These are phyloP conservation scores for Petrolisthes manimaculis DNA, from an alignment of 2,888 invertebrate species.

Conservation along the genomic window DNA sequence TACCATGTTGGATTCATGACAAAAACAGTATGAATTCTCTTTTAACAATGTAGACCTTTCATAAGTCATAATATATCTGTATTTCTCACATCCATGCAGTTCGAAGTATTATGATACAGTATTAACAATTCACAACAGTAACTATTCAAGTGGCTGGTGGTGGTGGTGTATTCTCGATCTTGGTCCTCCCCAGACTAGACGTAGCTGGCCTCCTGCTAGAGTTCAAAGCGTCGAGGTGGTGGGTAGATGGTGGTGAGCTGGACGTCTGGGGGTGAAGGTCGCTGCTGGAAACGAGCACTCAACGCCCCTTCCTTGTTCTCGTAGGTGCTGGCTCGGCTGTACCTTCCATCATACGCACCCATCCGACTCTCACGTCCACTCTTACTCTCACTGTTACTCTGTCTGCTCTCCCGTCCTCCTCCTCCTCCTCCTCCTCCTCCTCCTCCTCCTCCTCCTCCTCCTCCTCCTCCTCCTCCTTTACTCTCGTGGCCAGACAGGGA, in stretches of 20 bases:
- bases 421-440: background rate
- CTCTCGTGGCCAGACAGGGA: conserved; percentile 30
- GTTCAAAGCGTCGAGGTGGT: conserved; percentile 40
- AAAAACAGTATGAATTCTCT: no score
- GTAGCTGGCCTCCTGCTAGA: conserved; percentile 41
- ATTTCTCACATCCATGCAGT: no score
- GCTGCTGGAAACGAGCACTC: background rate
- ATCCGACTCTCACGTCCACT: background rate
- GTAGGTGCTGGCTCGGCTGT: conserved; percentile 11
- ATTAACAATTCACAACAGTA: no score
- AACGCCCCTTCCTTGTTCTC: conserved; percentile 1
- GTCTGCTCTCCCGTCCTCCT: background rate
- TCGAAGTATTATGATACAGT: no score
- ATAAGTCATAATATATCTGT: no score
- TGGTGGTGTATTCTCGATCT: no score
- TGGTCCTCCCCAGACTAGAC: conserved; percentile 24
- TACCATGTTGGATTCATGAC: no score
- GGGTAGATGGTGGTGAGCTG: conserved; percentile 58
- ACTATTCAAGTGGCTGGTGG: no score
- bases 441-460: conserved; percentile 5
- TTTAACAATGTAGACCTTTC: no score
- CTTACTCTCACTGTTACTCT: background rate
- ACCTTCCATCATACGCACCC: background rate
- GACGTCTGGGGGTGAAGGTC: conserved; percentile 17
- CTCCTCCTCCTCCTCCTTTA: conserved; percentile 19